Evolutionary conservation across 1,140 invertebrate genomes (phyloP).

Genomic region (Drosophila ficusphila): DNA sequence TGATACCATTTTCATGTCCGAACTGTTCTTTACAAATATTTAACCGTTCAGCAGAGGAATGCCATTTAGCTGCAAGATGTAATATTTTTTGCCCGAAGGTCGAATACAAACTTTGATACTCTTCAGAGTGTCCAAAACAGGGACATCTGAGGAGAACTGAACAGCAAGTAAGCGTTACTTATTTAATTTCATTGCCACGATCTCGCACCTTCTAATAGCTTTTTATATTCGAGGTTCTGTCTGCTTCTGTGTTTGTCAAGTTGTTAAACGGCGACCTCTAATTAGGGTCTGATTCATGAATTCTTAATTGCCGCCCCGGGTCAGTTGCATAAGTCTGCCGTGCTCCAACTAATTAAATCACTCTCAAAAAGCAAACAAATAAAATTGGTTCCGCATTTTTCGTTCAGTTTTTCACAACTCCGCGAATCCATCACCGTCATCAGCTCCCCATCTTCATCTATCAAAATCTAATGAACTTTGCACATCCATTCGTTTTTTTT

Average conservation of each 20-base stretch:
- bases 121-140: neutral
- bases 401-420: constrained; percentile 48
- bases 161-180: neutral
- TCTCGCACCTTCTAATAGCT: neutral
- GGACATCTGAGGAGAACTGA: no score
- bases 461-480: constrained; percentile 52
- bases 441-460: constrained; percentile 39
- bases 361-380: constrained; percentile 19
- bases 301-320: constrained; percentile 41
- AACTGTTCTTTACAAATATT: constrained; percentile 55
- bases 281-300: constrained; percentile 49
- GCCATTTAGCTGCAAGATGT: constrained; percentile 23
- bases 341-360: constrained; percentile 55
- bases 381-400: constrained; percentile 58
- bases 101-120: neutral
- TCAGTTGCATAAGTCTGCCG: constrained; percentile 37
- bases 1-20: constrained; percentile 49
- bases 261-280: constrained; percentile 24
- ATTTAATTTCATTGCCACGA: neutral
- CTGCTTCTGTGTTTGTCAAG: neutral
- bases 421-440: constrained; percentile 22
- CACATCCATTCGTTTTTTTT: constrained; percentile 11
- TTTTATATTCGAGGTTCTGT: neutral
- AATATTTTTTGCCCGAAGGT: constrained; percentile 8
- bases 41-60: constrained; percentile 55